phyloP scores from a whole-genome alignment of 2,797 vertebrate species.

The Zalophus californianus region DNA sequence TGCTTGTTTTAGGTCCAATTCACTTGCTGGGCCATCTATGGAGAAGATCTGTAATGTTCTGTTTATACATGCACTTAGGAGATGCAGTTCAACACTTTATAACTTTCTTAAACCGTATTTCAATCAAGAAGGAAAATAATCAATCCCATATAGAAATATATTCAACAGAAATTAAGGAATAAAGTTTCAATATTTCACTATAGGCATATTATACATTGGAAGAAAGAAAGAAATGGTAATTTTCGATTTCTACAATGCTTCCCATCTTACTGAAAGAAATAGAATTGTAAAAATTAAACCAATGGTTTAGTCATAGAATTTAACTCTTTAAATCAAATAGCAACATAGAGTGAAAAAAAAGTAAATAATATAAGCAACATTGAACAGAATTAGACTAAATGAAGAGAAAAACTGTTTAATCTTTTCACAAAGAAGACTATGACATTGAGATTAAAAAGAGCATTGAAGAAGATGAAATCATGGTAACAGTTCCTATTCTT shows the following conservation, averaged over 20 bases:
- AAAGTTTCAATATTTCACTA: neutral
- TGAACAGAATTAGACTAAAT: conserved; percentile 60
- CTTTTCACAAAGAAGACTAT: conserved; percentile 62
- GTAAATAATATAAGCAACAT: conserved; percentile 40
- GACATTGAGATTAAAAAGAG: conserved; percentile 54
- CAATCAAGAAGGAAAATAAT: conserved; percentile 34
- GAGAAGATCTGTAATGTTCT: conserved; percentile 19
- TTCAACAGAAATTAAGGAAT: conserved; percentile 50
- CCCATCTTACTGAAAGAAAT: conserved; percentile 46
- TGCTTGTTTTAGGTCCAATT: neutral
- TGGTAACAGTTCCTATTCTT: conserved; percentile 69
- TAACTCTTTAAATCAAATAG: conserved; percentile 77
- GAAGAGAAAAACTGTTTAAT: conserved; percentile 64
- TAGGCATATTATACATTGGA: neutral
- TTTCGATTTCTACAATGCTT: conserved; percentile 49
- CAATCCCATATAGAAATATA: neutral
- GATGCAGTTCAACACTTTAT: neutral
- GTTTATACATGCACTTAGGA: neutral
- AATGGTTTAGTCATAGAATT: conserved; percentile 43
- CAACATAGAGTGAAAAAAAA: conserved; percentile 59
- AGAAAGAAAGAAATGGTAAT: conserved; percentile 27
- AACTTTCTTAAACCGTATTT: conserved; percentile 11
- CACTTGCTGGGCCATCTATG: neutral
- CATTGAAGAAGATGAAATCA: conserved; percentile 73
- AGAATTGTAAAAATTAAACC: conserved; percentile 70